Evolutionary conservation across 2,113 vertebrate species (phyloP).

Genomic region (Mesembrinibis cayennensis): DNA sequence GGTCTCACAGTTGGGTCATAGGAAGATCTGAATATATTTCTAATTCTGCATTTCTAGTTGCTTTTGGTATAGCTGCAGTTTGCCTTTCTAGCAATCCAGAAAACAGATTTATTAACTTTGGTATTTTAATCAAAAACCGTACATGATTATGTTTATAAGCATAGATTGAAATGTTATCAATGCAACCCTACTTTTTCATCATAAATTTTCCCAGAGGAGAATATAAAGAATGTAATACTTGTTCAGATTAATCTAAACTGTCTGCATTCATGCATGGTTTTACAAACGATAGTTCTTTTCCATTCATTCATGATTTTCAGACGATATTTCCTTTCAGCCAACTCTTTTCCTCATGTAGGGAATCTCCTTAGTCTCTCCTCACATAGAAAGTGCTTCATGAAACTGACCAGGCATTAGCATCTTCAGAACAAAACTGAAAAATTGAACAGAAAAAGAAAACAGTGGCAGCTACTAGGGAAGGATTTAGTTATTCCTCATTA

Average conservation of each 20-base stretch:
- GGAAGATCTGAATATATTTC: neutral
- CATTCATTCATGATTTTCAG: neutral
- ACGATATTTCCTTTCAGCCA: neutral
- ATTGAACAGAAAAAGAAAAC: neutral
- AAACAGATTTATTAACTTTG: neutral
- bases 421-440: neutral
- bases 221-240: neutral
- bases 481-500: neutral
- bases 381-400: neutral
- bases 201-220: neutral
- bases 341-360: neutral
- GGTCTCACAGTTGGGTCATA: accelerated
- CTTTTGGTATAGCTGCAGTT: neutral
- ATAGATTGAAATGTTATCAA: neutral
- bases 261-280: neutral
- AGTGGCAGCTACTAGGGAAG: neutral
- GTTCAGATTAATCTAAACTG: neutral
- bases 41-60: neutral
- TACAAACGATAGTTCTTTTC: neutral
- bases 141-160: neutral
- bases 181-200: neutral
- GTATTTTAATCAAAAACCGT: neutral
- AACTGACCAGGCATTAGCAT: neutral
- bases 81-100: neutral
- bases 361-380: neutral